Percentiles rank a stretch among this genome's conserved stretches.
phyloP scores from a whole-genome alignment of 1,140 invertebrate genomes.

The Helicoverpa zea region DNA sequence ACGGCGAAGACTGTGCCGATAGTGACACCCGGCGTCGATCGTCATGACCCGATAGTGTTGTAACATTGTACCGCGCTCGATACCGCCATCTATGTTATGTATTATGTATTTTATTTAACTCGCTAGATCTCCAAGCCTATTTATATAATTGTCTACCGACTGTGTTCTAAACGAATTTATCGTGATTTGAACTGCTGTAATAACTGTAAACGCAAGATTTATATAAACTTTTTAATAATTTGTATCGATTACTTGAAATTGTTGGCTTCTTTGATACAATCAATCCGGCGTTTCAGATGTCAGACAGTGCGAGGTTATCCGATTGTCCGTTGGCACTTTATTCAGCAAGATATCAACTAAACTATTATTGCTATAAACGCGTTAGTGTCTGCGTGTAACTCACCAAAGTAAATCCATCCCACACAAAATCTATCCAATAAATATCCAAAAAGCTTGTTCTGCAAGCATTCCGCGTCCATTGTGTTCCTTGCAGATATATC shows the following conservation, averaged over 20 bases:
- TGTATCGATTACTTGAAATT: background rate
- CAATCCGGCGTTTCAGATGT: background rate
- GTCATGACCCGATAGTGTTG: constrained; percentile 63
- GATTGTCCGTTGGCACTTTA: constrained; percentile 35
- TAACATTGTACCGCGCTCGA: constrained; percentile 54
- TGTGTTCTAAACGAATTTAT: constrained; percentile 34
- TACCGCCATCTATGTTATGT: constrained; percentile 52
- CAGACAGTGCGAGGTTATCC: background rate
- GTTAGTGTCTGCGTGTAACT: constrained; percentile 57
- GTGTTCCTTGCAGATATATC: constrained; percentile 83
- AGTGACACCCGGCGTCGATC: constrained; percentile 61
- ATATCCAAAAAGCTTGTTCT: constrained; percentile 85
- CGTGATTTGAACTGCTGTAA: background rate
- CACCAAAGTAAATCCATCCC: constrained; percentile 78
- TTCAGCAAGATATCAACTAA: constrained; percentile 49
- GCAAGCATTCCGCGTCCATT: constrained; percentile 81
- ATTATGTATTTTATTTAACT: constrained; percentile 52
- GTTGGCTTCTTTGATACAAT: background rate
- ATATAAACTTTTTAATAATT: constrained; percentile 1
- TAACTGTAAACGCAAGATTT: background rate
- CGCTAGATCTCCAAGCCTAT: constrained; percentile 34
- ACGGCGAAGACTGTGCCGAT: constrained; percentile 51
- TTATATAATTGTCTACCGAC: constrained; percentile 46
- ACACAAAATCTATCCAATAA: constrained; percentile 86
- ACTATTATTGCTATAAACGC: constrained; percentile 52